These are phyloP conservation scores for Palythoa grandis DNA, from an alignment of 92 coral and sea anemone genomes.

Conservation along the genomic window DNA sequence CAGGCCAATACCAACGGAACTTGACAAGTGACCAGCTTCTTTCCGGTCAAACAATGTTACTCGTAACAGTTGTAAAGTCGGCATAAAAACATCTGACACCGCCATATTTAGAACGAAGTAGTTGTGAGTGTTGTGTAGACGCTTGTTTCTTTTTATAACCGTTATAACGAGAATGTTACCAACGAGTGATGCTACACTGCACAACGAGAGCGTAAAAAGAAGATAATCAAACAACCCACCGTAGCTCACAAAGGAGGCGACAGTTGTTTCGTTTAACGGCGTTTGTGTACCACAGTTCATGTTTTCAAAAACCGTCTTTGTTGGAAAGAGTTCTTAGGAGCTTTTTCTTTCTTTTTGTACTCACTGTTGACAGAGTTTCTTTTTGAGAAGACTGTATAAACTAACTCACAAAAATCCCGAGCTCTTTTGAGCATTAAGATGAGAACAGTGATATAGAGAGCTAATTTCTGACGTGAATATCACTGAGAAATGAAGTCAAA, in stretches of 20 bases:
- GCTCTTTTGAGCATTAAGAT: too few relatives aligned
- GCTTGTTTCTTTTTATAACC: neutral
- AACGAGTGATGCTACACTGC: neutral
- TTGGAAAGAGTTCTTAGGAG: neutral
- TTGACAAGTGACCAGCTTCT: neutral
- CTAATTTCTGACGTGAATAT: too few relatives aligned
- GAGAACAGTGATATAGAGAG: too few relatives aligned
- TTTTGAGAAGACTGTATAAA: too few relatives aligned
- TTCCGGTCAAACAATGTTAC: neutral
- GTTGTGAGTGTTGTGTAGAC: slow-evolving; percentile 3
- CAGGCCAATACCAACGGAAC: neutral
- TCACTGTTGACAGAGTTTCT: too few relatives aligned
- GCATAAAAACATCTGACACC: slow-evolving; percentile 6
- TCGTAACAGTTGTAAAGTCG: neutral
- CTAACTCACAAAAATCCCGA: too few relatives aligned
- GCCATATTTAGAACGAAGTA: slow-evolving; percentile 21
- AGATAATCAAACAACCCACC: neutral
- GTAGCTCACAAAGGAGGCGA: neutral
- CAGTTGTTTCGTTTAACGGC: neutral
- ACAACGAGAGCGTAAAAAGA: neutral
- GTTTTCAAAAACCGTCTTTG: neutral
- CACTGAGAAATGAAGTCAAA: too few relatives aligned
- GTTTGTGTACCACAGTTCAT: neutral
- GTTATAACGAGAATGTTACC: neutral
- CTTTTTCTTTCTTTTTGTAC: too few relatives aligned